Percentiles rank a stretch among this genome's conserved stretches.
Conservation (phyloP, 2,113 vertebrate species). For the Gymnogyps californianus region DNA sequence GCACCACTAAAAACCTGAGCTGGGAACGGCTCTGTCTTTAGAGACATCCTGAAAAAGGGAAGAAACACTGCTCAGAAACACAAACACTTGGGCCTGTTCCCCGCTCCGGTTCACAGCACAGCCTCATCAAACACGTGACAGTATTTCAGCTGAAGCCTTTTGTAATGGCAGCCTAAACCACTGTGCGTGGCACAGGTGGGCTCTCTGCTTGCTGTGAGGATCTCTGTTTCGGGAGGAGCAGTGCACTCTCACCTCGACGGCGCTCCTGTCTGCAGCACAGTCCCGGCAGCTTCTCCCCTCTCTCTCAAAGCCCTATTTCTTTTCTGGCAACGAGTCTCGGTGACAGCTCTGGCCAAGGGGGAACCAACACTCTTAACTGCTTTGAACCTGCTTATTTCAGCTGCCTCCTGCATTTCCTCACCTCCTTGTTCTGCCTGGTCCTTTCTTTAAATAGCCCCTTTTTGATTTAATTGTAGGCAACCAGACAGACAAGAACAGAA, state of each 20-base stretch:
- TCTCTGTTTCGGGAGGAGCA: background rate
- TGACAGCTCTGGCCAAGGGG: background rate
- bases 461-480: background rate
- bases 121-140: background rate
- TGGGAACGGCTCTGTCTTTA: background rate
- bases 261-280: rapidly evolving
- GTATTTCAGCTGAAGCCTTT: background rate
- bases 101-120: background rate
- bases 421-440: background rate
- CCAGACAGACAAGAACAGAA: background rate
- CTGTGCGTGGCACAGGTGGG: rapidly evolving
- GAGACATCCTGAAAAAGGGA: background rate
- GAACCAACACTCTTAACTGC: background rate
- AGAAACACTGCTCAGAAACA: background rate
- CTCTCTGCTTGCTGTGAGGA: background rate
- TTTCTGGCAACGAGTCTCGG: background rate
- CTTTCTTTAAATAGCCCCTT: background rate
- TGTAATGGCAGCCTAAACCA: background rate
- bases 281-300: background rate
- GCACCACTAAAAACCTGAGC: background rate
- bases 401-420: background rate
- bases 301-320: background rate
- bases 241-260: rapidly evolving
- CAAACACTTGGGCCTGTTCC: background rate
- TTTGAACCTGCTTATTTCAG: background rate